These are phyloP conservation scores for Resseliella maxima DNA, from an alignment of 2,888 invertebrate species.

Conservation along the genomic window DNA sequence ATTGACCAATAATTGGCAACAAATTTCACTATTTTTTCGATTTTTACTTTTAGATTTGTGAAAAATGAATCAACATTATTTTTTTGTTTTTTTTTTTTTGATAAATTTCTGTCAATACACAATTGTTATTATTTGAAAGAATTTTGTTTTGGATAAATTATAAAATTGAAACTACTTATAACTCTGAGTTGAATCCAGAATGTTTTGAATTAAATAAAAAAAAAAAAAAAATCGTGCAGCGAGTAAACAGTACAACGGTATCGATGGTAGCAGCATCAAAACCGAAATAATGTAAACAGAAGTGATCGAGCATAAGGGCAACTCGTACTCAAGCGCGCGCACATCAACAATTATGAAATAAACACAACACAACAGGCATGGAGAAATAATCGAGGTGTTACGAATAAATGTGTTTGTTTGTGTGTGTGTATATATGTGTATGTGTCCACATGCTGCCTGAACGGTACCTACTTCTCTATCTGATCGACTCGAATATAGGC, in stretches of 20 bases:
- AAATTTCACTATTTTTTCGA: no score
- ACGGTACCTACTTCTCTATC: constrained; percentile 47
- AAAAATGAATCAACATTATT: not conserved
- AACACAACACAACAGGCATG: not conserved
- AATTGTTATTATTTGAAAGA: no score
- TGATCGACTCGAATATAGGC: not conserved
- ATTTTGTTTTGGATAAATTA: no score
- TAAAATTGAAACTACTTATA: no score
- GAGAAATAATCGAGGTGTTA: not conserved
- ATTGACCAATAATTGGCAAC: no score
- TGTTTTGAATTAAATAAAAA: not conserved
- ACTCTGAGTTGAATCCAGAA: no score
- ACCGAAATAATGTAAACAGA: constrained; percentile 46
- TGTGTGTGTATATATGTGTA: not conserved
- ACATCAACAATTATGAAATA: not conserved
- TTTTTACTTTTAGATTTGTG: no score
- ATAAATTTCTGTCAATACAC: no score
- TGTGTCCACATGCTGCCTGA: constrained; percentile 13
- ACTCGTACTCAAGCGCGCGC: constrained; percentile 1
- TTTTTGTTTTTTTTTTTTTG: not conserved
- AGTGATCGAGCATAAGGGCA: constrained; percentile 53
- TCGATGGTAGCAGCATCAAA: constrained; percentile 54
- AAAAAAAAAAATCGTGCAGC: not conserved
- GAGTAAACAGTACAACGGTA: constrained; percentile 38
- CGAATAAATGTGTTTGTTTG: not conserved